These are phyloP conservation scores for Naso thynnoides DNA, from an alignment of 2,797 vertebrate species.

Conservation along the genomic window DNA sequence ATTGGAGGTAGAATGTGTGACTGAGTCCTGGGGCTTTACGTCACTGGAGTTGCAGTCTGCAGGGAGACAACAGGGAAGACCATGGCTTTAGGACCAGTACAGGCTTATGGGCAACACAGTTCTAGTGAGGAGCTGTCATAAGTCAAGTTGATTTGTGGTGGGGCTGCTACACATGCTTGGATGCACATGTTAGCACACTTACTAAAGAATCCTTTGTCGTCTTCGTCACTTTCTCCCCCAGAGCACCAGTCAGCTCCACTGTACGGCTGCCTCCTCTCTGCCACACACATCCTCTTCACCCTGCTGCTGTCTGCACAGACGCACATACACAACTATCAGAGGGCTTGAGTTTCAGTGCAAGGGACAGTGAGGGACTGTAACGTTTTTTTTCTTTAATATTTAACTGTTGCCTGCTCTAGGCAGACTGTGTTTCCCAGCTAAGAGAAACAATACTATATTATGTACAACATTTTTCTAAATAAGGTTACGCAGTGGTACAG, in stretches of 20 bases:
- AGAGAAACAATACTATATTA: constrained; percentile 5
- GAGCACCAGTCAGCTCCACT: constrained; percentile 89
- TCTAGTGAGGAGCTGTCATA: constrained; percentile 26
- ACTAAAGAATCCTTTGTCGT: constrained; percentile 89
- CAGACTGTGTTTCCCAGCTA: constrained; percentile 15
- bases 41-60: constrained; percentile 97
- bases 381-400: constrained; percentile 23
- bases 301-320: constrained; percentile 81
- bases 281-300: constrained; percentile 87
- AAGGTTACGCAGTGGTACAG: constrained; percentile 1
- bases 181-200: constrained; percentile 72
- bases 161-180: constrained; percentile 32
- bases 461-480: constrained; percentile 1
- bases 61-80: constrained; percentile 36
- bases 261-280: constrained; percentile 84
- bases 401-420: constrained; percentile 12
- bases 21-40: constrained; percentile 94
- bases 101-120: constrained; percentile 46
- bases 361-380: constrained; percentile 17
- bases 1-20: constrained; percentile 93
- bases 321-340: constrained; percentile 32
- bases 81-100: constrained; percentile 29
- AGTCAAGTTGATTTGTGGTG: constrained; percentile 45
- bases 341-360: constrained; percentile 14
- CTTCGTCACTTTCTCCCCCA: constrained; percentile 88